phyloP scores from a whole-genome alignment of 30 jellyfish, hydroid and myxozoan genomes.

The Aurelia coerulea region DNA sequence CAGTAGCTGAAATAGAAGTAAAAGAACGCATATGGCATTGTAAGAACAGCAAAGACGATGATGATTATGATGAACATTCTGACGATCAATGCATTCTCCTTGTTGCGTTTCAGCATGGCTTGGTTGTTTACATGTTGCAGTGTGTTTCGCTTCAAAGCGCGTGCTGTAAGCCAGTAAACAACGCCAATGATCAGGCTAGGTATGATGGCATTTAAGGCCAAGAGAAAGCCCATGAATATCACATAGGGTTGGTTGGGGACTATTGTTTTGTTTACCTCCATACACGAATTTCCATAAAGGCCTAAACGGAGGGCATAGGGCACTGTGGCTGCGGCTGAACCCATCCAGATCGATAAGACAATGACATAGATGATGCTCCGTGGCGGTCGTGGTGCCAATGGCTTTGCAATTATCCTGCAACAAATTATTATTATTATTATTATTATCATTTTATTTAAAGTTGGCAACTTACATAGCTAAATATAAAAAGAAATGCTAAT shows the following conservation, averaged over 20 bases:
- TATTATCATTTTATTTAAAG: too few relatives aligned
- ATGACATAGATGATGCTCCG: neutral
- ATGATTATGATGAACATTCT: constrained; percentile 47
- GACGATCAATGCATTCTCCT: constrained; percentile 32
- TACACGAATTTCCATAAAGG: too few relatives aligned
- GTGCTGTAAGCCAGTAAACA: constrained; percentile 33
- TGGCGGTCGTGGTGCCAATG: neutral
- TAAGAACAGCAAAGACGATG: constrained; percentile 24
- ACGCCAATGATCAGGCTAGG: constrained; percentile 24
- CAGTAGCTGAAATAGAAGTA: constrained; percentile 6
- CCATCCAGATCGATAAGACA: neutral
- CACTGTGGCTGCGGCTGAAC: neutral
- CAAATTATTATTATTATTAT: too few relatives aligned
- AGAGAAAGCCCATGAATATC: neutral
- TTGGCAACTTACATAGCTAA: too few relatives aligned
- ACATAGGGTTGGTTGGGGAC: too few relatives aligned
- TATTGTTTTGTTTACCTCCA: too few relatives aligned
- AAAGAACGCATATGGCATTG: constrained; percentile 51
- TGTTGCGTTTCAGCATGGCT: constrained; percentile 38
- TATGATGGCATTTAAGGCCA: neutral
- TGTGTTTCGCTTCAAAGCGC: constrained; percentile 36
- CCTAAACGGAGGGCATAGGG: constrained; percentile 12
- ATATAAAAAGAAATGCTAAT: too few relatives aligned
- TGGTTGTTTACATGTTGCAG: constrained; percentile 36
- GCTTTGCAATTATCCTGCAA: constrained; percentile 15